Percentiles rank a stretch among this genome's conserved stretches.
Conservation (phyloP, 2,888 invertebrate genomes). For the Cinara cedri region DNA sequence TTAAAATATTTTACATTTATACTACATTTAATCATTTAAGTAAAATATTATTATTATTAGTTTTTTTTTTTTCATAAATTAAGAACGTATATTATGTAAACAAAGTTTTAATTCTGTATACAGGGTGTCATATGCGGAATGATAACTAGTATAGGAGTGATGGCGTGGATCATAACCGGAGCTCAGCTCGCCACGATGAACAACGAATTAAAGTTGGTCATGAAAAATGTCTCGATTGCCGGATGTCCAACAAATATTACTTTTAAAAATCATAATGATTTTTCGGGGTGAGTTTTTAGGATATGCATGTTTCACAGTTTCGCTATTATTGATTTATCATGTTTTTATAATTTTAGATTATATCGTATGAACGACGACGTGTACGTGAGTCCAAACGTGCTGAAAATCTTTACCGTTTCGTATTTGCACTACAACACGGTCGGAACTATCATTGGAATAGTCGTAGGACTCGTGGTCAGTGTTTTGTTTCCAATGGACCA, state of each 20-base stretch:
- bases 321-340: too few relatives aligned
- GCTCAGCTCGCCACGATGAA: slow-evolving; percentile 58
- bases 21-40: too few relatives aligned
- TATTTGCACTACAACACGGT: slow-evolving; percentile 80
- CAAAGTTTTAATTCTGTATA: too few relatives aligned
- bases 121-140: slow-evolving; percentile 60
- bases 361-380: slow-evolving; percentile 41
- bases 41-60: too few relatives aligned
- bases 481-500: slow-evolving; percentile 68
- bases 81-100: too few relatives aligned
- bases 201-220: slow-evolving; percentile 56
- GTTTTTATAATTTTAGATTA: slow-evolving; percentile 24
- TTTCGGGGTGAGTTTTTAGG: slow-evolving; percentile 12
- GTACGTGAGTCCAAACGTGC: slow-evolving; percentile 45
- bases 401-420: slow-evolving; percentile 72
- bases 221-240: slow-evolving; percentile 57
- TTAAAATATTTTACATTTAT: too few relatives aligned
- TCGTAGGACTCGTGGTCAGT: slow-evolving; percentile 73
- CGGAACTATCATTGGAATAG: slow-evolving; percentile 72
- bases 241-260: slow-evolving; percentile 58
- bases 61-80: too few relatives aligned
- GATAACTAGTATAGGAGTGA: slow-evolving; percentile 58
- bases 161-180: slow-evolving; percentile 58
- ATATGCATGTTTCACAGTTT: not conserved
- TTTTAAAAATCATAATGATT: slow-evolving; percentile 13